phyloP scores from a whole-genome alignment of 2,113 vertebrate species.

The Tympanuchus pallidicinctus region DNA sequence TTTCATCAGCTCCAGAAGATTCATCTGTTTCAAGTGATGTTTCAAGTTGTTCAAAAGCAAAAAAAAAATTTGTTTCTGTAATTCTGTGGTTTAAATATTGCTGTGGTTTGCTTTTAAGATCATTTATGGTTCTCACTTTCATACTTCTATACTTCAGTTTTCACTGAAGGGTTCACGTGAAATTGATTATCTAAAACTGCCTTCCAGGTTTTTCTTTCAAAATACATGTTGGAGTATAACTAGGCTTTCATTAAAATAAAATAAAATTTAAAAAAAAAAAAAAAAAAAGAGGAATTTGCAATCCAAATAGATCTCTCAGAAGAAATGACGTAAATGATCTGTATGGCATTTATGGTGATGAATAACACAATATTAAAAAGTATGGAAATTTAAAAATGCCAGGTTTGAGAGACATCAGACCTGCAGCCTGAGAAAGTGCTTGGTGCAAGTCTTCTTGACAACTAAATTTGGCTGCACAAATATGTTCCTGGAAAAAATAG shows the following conservation, averaged over 20 bases:
- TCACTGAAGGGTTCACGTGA: not conserved
- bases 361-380: not conserved
- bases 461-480: not conserved
- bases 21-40: not conserved
- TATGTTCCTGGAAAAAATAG: not conserved
- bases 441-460: not conserved
- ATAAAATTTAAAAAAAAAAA: not conserved
- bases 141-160: not conserved
- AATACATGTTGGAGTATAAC: not conserved
- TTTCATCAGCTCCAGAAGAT: not conserved
- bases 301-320: not conserved
- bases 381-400: not conserved
- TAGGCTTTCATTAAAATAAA: not conserved
- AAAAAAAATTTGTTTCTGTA: not conserved
- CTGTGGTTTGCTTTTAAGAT: not conserved
- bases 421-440: not conserved
- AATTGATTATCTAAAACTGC: not conserved
- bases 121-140: not conserved
- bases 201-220: not conserved
- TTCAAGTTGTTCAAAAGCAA: not conserved
- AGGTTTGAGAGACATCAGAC: not conserved
- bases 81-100: not conserved
- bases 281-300: not conserved
- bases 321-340: not conserved
- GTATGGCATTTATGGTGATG: not conserved